Percentiles rank a stretch among this genome's conserved stretches.
Evolutionary conservation across 2,113 vertebrate genomes (phyloP).

Genomic region (Diadophis punctatus): DNA sequence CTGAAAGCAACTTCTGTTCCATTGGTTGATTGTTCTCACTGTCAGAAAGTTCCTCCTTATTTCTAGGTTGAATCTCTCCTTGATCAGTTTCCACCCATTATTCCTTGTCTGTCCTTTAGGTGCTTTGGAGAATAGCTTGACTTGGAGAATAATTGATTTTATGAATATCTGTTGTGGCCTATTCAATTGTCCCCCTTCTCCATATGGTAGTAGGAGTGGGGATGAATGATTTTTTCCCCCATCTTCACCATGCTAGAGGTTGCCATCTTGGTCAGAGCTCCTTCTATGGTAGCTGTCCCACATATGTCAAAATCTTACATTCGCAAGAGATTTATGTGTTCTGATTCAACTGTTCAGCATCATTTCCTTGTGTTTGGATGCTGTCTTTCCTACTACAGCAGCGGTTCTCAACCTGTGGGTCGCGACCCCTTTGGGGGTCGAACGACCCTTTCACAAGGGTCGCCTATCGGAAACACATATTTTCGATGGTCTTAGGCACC

Average conservation of each 20-base stretch:
- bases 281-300: background rate
- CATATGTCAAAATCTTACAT: background rate
- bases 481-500: too few species aligned
- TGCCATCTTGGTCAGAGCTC: background rate
- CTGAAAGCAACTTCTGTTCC: too few species aligned
- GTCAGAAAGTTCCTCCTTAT: too few species aligned
- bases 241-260: background rate
- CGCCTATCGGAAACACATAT: too few species aligned
- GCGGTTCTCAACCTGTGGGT: too few species aligned
- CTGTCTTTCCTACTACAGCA: background rate
- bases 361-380: background rate
- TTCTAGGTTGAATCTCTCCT: too few species aligned
- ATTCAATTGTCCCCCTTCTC: background rate
- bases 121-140: too few species aligned
- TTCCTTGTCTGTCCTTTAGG: too few species aligned
- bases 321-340: background rate
- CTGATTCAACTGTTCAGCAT: background rate
- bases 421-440: too few species aligned
- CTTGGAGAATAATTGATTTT: background rate
- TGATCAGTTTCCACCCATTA: too few species aligned
- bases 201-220: background rate
- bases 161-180: background rate
- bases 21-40: too few species aligned
- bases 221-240: background rate
- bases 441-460: too few species aligned